Evolutionary conservation across 2,113 vertebrate species (phyloP), one percentile per base, ranked within the genome.

Genomic region (Eudyptes chrysolophus): DNA sequence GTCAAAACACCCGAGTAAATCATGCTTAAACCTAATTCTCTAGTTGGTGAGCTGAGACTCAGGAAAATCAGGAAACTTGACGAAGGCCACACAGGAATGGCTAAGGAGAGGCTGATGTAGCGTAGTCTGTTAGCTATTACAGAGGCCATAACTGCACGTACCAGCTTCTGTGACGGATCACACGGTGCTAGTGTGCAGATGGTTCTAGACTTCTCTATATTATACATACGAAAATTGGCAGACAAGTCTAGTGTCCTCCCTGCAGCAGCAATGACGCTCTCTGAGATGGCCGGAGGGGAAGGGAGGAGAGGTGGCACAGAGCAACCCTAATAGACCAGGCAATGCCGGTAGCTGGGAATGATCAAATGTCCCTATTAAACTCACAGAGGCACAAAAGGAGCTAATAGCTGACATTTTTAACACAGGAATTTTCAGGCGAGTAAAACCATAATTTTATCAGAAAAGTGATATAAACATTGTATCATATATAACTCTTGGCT

Each of bases 391-490:
- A 32, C 26, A 36, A 51, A 87, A 95, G 34, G 44, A 84, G 61
- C 86, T 84, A 91, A 92, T 15, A 94, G 60, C 65, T 91, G 72
- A 89, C 69, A 69, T 72, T 79, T 87, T 87, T 89, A 92, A 79
- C 86, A 82, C 76, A 65, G 51, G 60, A 92, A 71, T 95, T 95
- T 94, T 87, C 77, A 87, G 61, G 49, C 80, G 83, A 92, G 84
- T 95, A 78, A 95, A 89, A 96, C 36, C 7, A 40, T 82, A 89
- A 87, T 82, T 95, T 96, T 94, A 96, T 82, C 87, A 85, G 62
- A 93, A 89, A 21, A 64, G 49, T 42, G 65, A 72, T 84, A 61
- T 89, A 92, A 95, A 95, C 90, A 94, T 71, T 13, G 77, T 82
- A 65, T 95, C 81, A 54, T 61, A 44, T 82, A 10, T 79, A 92